phyloP scores from a whole-genome alignment of 2,797 vertebrate species.

The Tokudaia muenninki region DNA sequence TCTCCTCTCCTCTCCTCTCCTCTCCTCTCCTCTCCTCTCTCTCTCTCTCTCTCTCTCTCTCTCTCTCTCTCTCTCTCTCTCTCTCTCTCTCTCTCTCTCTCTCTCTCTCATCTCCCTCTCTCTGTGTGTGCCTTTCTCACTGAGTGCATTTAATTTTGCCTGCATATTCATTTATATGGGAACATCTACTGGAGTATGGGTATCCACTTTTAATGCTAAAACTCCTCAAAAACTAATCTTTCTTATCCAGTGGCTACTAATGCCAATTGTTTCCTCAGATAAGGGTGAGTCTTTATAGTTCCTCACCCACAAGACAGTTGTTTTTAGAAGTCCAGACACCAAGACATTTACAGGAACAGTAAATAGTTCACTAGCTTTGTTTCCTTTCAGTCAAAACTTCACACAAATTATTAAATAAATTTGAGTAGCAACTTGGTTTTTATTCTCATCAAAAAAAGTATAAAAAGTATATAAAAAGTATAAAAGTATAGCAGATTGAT shows the following conservation, averaged over 20 bases:
- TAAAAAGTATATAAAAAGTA: no score
- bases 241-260: not conserved
- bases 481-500: not conserved
- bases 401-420: not conserved
- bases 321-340: not conserved
- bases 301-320: not conserved
- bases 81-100: no score
- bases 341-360: not conserved
- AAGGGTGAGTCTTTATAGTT: not conserved
- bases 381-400: not conserved
- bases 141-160: not conserved
- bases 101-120: no score
- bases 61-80: no score
- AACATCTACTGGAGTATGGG: not conserved
- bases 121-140: not conserved
- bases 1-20: not conserved
- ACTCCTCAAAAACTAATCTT: not conserved
- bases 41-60: no score
- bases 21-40: no score
- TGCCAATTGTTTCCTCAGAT: not conserved
- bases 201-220: no score
- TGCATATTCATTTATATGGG: not conserved
- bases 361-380: not conserved
- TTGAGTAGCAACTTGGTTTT: not conserved
- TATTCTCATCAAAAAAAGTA: no score